These are phyloP conservation scores for Drosophila pseudotakahashii DNA, from an alignment of 2,888 invertebrate species.

Conservation along the genomic window DNA sequence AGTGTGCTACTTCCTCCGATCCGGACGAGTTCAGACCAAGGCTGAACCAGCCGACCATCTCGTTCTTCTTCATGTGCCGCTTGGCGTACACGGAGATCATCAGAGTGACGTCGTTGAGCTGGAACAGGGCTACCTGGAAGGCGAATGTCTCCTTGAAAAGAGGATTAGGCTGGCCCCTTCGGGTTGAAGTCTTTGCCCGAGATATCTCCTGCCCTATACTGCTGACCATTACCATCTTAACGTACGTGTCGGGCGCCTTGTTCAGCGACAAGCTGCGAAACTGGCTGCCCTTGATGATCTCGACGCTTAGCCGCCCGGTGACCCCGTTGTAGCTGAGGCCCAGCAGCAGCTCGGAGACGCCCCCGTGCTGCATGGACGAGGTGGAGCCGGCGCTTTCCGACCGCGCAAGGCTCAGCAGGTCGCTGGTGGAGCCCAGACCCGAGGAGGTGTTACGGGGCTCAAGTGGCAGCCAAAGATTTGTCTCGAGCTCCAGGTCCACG, in stretches of 20 bases:
- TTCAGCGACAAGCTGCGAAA: constrained; percentile 90
- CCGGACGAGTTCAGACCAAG: constrained; percentile 96
- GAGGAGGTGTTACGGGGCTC: constrained; percentile 88
- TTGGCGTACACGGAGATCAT: constrained; percentile 97
- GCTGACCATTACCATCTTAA: constrained; percentile 95
- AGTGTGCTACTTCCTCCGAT: constrained; percentile 95
- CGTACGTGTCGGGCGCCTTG: constrained; percentile 96
- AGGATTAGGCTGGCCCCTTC: constrained; percentile 97
- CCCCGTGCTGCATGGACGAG: constrained; percentile 95
- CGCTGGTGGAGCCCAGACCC: constrained; percentile 86
- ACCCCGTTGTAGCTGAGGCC: constrained; percentile 96
- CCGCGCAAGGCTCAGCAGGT: constrained; percentile 91
- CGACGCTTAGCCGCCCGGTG: constrained; percentile 96
- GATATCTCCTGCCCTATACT: constrained; percentile 97
- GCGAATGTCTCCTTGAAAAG: constrained; percentile 98
- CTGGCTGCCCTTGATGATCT: constrained; percentile 89
- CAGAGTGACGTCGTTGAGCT: constrained; percentile 96
- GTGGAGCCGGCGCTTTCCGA: constrained; percentile 98
- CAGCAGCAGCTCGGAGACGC: constrained; percentile 94
- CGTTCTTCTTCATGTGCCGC: constrained; percentile 95
- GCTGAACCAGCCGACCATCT: constrained; percentile 99
- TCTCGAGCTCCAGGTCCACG: constrained; percentile 95
- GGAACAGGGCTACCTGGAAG: constrained; percentile 98
- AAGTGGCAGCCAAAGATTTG: constrained; percentile 94
- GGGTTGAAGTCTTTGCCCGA: constrained; percentile 95